Conservation (phyloP, 2,113 vertebrate genomes). For the Malaclemys terrapin region DNA sequence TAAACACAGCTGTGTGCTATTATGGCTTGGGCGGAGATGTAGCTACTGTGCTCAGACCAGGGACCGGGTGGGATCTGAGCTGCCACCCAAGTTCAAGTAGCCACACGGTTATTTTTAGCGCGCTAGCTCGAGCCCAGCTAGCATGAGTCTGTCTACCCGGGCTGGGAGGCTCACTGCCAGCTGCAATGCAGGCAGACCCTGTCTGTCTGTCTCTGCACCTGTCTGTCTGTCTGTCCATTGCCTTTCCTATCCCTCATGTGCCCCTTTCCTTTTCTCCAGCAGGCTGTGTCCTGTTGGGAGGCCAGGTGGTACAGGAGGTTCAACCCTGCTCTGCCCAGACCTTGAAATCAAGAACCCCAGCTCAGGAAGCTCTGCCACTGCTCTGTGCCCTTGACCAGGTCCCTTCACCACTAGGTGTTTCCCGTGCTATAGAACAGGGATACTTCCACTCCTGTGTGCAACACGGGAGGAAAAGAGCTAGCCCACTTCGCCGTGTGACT, state of each 20-base stretch:
- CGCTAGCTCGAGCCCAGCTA: not conserved
- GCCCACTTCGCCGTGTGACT: not conserved
- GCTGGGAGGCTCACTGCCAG: not conserved
- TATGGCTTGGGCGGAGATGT: no score
- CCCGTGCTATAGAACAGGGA: no score
- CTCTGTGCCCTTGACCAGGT: not conserved
- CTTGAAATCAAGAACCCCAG: not conserved
- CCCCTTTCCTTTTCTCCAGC: not conserved
- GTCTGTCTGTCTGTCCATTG: not conserved
- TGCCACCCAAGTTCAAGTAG: no score
- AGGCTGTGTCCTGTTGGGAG: not conserved
- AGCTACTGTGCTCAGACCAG: no score
- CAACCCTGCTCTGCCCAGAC: not conserved
- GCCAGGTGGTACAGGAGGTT: not conserved
- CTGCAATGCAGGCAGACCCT: not conserved
- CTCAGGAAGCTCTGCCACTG: not conserved
- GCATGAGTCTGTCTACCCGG: not conserved
- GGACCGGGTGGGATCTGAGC: no score
- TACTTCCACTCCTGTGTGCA: not conserved
- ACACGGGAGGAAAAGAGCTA: not conserved
- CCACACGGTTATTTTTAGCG: not conserved
- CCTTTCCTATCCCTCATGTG: not conserved
- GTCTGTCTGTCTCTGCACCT: not conserved
- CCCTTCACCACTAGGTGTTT: not conserved
- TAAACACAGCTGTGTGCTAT: no score